Percentiles rank a stretch among this genome's conserved stretches.
These are phyloP conservation scores for Cantharis lateralis DNA, from an alignment of 2,888 invertebrate genomes.

Conservation along the genomic window DNA sequence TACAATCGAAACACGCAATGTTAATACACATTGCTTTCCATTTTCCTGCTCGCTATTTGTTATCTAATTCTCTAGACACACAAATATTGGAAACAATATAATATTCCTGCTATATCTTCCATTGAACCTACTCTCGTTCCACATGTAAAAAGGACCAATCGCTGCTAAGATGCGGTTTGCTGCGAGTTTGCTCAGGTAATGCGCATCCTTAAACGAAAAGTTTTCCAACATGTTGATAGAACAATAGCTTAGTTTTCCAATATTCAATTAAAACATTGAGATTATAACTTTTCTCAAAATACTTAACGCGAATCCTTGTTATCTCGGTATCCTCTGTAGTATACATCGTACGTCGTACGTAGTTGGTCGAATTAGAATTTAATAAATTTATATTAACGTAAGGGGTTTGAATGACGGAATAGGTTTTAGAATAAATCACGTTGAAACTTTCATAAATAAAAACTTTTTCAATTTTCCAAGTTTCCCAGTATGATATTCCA, in stretches of 20 bases:
- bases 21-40: slow-evolving; percentile 5
- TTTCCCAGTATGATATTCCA: background rate
- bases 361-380: background rate
- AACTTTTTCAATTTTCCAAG: background rate
- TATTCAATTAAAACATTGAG: no score
- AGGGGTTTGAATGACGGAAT: background rate
- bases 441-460: background rate
- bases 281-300: no score
- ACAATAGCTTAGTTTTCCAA: no score
- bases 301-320: no score
- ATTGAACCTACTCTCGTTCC: no score
- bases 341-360: background rate
- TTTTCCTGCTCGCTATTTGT: background rate
- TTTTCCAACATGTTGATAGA: no score
- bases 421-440: background rate
- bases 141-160: no score
- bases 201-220: no score
- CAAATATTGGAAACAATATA: background rate
- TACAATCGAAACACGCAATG: slow-evolving; percentile 16
- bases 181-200: no score
- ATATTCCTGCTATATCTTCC: no score
- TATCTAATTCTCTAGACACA: background rate
- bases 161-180: no score
- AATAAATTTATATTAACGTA: background rate
- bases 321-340: no score